A percentile compares a stretch with the other conserved stretches of the same genome.
These are phyloP conservation scores for Phaenicophaeus curvirostris DNA, from an alignment of 2,797 vertebrate genomes.

Conservation along the genomic window DNA sequence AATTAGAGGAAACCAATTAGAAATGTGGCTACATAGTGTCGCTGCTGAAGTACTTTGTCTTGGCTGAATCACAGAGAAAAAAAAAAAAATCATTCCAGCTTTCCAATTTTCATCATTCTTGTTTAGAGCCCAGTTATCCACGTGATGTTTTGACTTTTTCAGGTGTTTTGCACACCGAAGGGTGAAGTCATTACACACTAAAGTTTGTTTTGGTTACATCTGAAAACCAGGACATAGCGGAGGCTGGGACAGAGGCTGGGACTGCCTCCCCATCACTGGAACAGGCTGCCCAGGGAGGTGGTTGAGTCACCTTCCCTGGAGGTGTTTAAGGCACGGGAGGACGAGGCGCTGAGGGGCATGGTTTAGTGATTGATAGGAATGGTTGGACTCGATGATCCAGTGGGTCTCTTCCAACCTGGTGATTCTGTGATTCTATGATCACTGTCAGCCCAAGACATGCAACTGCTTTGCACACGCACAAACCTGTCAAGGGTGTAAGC, in stretches of 20 bases:
- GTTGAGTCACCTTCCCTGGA: too few species aligned
- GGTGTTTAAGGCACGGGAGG: too few species aligned
- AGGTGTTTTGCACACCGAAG: conserved; percentile 15
- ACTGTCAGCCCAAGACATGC: background rate
- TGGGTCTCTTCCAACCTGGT: too few species aligned
- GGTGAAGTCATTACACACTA: background rate
- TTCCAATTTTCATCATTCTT: background rate
- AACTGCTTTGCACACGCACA: background rate
- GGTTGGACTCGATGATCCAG: too few species aligned
- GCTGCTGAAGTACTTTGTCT: conserved; percentile 20
- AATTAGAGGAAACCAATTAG: conserved; percentile 79
- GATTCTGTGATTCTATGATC: too few species aligned
- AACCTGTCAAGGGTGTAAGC: fast-evolving
- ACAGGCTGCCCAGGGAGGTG: too few species aligned
- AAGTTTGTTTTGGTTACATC: background rate
- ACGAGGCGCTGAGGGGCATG: too few species aligned
- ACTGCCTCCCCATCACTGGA: background rate
- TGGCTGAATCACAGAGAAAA: background rate
- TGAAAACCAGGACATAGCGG: background rate
- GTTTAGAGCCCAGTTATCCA: background rate
- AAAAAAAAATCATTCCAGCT: background rate
- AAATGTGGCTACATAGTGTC: conserved; percentile 54
- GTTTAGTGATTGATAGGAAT: too few species aligned
- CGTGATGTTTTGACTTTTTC: background rate
- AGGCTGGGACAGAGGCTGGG: background rate